Conservation (phyloP, 2,888 invertebrate genomes). For the Mythimna lalbum region DNA sequence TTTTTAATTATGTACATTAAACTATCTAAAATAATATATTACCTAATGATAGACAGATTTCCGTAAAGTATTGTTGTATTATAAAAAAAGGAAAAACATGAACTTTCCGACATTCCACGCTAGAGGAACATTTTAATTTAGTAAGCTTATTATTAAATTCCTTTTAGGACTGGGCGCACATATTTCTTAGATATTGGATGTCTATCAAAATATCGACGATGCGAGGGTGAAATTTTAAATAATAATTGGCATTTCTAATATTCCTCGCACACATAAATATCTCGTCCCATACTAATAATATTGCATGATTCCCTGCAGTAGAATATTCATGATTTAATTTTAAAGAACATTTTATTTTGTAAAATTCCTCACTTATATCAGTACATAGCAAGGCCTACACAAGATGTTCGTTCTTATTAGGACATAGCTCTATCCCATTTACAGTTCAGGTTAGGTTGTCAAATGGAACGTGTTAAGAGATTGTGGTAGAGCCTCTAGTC, state of each 20-base stretch:
- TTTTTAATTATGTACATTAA: not conserved
- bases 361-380: not conserved
- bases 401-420: not conserved
- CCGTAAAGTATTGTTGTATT: slow-evolving; percentile 16
- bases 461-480: no score
- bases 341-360: not conserved
- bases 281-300: not conserved
- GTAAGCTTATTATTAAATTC: slow-evolving; percentile 79
- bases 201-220: slow-evolving; percentile 55
- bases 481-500: no score
- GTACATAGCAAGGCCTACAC: no score
- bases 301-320: not conserved
- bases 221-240: slow-evolving; percentile 57
- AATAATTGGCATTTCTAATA: slow-evolving; percentile 62
- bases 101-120: slow-evolving; percentile 58
- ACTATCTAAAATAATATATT: not conserved
- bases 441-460: no score
- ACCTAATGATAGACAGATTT: slow-evolving; percentile 2
- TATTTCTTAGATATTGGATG: slow-evolving; percentile 69
- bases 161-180: slow-evolving; percentile 65
- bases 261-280: slow-evolving; percentile 1
- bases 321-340: not conserved
- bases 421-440: no score
- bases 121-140: slow-evolving; percentile 74
- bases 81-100: slow-evolving; percentile 27